Base-by-base conservation (phyloP, 2,888 invertebrate genomes). In the Octonoba sinensis region DNA sequence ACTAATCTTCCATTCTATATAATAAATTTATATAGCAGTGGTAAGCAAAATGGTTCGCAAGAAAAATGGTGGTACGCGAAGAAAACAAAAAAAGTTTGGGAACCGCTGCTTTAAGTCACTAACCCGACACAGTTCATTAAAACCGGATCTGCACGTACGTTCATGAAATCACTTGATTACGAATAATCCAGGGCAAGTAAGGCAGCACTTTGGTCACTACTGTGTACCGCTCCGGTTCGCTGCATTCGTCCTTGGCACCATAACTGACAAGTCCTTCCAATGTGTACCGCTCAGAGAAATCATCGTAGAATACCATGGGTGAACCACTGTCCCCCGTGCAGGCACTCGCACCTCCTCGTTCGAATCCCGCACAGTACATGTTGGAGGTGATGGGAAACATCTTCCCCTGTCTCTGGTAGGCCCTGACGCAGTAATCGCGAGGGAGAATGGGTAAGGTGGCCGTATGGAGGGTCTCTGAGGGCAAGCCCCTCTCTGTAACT, bases 371-470 rank as follows among this genome's bases (percentile, higher is more conserved):
- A 18, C 81, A 81, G 64, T 62, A 73, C 73, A 73, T 73, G 18
- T 66, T 71, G 0, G 18, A 49, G 1, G 49, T 24, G 54, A 69
- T 18, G 16, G 8, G 20, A 12, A 62, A 54, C 3, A 13, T 16
- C 0, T 65, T 20, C 11, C 75, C 76, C 3, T 65, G 51, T 15
- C 69, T 56, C 47, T 16, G 18, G 54, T 83, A 85, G 11, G 72
- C 81, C 6, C 69, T 59, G 60, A 66, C 60, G 62, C 85, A 85
- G 20, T 76, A 47, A 3, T 64, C 56, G 22, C 46, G 49, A 2
- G 84, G 27, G 13, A 84, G 84, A 0, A 85, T 75, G 13, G 83
- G 84, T 3, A 85, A 56, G n/a, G 60, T 36, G 11, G 82, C 85
- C 69, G 83, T 67, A 27, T 65, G 51, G 1, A 85, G 64, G 15